Evolutionary conservation across 1,140 invertebrate genomes (phyloP), one percentile per base, ranked within the genome.

Genomic region (Grapholita molesta): DNA sequence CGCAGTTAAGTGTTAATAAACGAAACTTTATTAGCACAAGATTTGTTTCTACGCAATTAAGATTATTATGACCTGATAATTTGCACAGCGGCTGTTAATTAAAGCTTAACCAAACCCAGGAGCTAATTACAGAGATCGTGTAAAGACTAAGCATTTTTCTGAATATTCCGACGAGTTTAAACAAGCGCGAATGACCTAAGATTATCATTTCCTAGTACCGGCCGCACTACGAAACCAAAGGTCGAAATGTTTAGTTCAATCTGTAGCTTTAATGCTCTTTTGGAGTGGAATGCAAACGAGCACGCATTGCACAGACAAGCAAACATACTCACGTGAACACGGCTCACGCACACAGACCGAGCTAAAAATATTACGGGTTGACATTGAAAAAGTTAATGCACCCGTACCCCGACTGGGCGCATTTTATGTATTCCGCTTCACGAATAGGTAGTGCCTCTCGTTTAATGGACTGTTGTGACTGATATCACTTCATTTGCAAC

Each of bases 321-420:
- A 61, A 32, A 61, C 25, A 28, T 8, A 8, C 28, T 28, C 68
- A 79, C 68, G 73, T 73, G 80, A 84, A 89, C 82, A 80, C 77
- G 82, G 83, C 84, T 73, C 84, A 85, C 85, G 85, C 85, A 79
- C 53, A 68, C 76, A 64, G 57, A 77, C 64, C 72, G 81, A 82
- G 86, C 89, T 90, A 91, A 90, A 91, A 90, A 91, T 91, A 89
- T 87, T 87, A 78, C 84, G 81, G 76, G 84, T 84, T 90, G 89
- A 91, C 89, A 91, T 90, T 91, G 89, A 89, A 70, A 87, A 86
- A 88, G 89, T 91, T 90, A 90, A 88, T 89, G 89, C 89, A 91
- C 89, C 82, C 87, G 70, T 74, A 71, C 79, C 76, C 72, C n/a
- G n/a, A n/a, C n/a, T 75, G 42, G 78, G 74, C 79, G 82, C 82